Evolutionary conservation across 2,797 vertebrate species (phyloP).

Genomic region (Poecilia picta): DNA sequence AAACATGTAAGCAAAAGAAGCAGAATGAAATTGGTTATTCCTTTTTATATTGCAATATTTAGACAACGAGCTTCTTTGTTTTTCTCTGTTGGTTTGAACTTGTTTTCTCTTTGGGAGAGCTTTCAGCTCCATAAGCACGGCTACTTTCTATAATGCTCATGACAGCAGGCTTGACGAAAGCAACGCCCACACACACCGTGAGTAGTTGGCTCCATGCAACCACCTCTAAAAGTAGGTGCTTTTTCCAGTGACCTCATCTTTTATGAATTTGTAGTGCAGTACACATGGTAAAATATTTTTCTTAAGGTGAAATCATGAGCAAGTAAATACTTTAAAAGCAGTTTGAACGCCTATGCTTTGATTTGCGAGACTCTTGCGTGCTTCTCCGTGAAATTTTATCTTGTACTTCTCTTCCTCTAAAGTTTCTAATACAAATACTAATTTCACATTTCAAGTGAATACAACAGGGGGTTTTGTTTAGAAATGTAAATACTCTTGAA

Average conservation of each 20-base stretch:
- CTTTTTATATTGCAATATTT: conserved; percentile 10
- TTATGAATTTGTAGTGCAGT: conserved; percentile 17
- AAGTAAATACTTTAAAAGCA: conserved; percentile 17
- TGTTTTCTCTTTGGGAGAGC: conserved; percentile 31
- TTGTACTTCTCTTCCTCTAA: neutral
- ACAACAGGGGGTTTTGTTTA: neutral
- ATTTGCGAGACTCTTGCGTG: neutral
- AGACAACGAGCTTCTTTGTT: conserved; percentile 18
- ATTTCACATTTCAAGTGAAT: neutral
- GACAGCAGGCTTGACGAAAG: conserved; percentile 36
- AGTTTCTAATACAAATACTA: neutral
- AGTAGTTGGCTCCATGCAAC: conserved; percentile 36
- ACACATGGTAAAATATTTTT: neutral
- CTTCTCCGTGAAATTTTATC: neutral
- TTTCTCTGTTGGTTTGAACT: conserved; percentile 44
- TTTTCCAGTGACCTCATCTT: conserved; percentile 21
- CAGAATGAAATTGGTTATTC: neutral
- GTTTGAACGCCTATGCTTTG: conserved; percentile 3
- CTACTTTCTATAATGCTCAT: conserved; percentile 55
- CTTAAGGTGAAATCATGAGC: neutral
- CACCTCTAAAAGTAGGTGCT: conserved; percentile 19
- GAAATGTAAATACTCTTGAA: neutral
- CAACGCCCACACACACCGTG: conserved; percentile 45
- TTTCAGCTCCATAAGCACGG: conserved; percentile 48
- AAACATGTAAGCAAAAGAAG: neutral